Conservation (phyloP, 2,797 vertebrate genomes). For the Synaphobranchus kaupii region DNA sequence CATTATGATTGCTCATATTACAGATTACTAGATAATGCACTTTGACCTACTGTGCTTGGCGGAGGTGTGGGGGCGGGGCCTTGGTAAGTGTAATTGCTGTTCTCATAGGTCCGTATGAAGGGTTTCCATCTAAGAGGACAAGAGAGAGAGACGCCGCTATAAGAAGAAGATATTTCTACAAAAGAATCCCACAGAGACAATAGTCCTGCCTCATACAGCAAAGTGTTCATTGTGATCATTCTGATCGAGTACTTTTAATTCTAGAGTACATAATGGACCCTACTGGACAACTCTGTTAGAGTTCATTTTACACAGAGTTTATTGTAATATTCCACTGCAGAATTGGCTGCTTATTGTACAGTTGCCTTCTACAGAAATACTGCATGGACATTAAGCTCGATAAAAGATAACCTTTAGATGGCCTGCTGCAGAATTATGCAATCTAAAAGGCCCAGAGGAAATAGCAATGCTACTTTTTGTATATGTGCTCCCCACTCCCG, state of each 20-base stretch:
- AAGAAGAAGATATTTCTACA: background rate
- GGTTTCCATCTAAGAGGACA: slow-evolving; percentile 60
- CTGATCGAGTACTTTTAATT: background rate
- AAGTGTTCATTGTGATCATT: background rate
- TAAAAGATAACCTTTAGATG: too few relatives aligned
- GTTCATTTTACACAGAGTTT: background rate
- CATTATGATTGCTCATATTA: background rate
- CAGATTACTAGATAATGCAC: background rate
- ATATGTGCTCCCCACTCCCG: background rate
- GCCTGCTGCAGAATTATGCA: background rate
- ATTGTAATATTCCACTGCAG: background rate
- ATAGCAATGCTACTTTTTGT: background rate
- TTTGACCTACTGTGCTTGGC: slow-evolving; percentile 69
- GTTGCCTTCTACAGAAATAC: background rate
- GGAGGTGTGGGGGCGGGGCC: slow-evolving; percentile 61
- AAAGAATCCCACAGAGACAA: background rate
- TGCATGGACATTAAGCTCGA: background rate
- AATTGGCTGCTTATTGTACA: background rate
- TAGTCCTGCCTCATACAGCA: background rate
- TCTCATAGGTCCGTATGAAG: slow-evolving; percentile 80
- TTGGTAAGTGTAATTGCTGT: slow-evolving; percentile 76
- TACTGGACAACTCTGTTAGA: background rate
- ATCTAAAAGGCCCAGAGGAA: background rate
- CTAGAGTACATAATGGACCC: background rate
- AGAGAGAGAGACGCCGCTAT: slow-evolving; percentile 24